These are phyloP conservation scores for Tribolium madens DNA, from an alignment of 1,140 invertebrate genomes.

Conservation along the genomic window DNA sequence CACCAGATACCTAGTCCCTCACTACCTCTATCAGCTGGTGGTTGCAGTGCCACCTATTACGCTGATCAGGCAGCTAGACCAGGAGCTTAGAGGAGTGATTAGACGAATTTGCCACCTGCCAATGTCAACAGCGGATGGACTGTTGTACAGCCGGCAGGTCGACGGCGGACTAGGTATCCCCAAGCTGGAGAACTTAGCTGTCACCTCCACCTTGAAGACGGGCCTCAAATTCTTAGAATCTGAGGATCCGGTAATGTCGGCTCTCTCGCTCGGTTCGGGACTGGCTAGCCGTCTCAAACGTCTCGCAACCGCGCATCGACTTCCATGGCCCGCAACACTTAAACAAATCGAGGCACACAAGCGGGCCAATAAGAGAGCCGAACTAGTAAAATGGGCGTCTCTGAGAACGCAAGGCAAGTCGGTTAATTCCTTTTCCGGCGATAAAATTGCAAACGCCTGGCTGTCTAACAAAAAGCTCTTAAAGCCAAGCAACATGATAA, in stretches of 20 bases:
- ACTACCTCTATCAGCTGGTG: constrained; percentile 19
- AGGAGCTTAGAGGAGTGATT: constrained; percentile 45
- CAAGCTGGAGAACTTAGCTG: constrained; percentile 40
- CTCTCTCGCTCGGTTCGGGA: too few relatives aligned
- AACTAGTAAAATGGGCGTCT: too few relatives aligned
- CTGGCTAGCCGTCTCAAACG: too few relatives aligned
- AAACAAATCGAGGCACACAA: too few relatives aligned
- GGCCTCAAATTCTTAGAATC: constrained; percentile 50
- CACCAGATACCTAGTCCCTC: constrained; percentile 35
- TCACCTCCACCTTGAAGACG: constrained; percentile 16
- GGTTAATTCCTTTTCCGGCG: too few relatives aligned
- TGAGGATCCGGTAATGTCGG: too few relatives aligned
- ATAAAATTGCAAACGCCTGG: too few relatives aligned
- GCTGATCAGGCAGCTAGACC: constrained; percentile 44
- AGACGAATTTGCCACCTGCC: constrained; percentile 50
- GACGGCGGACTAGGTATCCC: constrained; percentile 57
- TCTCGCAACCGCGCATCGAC: too few relatives aligned
- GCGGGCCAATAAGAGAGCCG: too few relatives aligned
- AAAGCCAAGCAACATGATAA: constrained; percentile 56
- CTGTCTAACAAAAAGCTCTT: too few relatives aligned
- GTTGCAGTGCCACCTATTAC: constrained; percentile 44
- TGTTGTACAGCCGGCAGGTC: constrained; percentile 53
- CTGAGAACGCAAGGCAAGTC: too few relatives aligned
- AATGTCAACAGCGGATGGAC: constrained; percentile 30
- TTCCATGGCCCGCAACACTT: too few relatives aligned